Percentiles rank a stretch among this genome's conserved stretches.
These are phyloP conservation scores for Rhingia campestris DNA, from an alignment of 2,888 invertebrate species.

Conservation along the genomic window DNA sequence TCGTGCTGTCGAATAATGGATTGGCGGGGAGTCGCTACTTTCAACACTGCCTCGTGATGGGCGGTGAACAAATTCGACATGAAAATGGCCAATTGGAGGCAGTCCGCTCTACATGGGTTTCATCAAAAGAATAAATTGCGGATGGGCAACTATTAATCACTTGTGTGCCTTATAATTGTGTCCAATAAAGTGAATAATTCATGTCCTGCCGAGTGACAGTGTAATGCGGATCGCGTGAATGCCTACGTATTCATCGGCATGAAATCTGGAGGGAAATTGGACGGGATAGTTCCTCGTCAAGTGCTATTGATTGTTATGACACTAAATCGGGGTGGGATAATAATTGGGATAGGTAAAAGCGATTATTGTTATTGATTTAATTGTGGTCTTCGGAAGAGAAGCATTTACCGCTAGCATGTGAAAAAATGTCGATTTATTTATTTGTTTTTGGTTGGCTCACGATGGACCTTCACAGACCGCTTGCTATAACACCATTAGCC, in stretches of 20 bases:
- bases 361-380: not conserved
- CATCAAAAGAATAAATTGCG: not conserved
- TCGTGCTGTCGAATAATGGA: not conserved
- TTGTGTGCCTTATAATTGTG: conserved; percentile 46
- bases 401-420: too few relatives aligned
- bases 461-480: too few relatives aligned
- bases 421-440: too few relatives aligned
- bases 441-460: not conserved
- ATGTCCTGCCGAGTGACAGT: conserved; percentile 8
- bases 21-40: not conserved
- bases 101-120: not conserved
- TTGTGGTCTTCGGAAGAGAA: too few relatives aligned
- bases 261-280: not conserved
- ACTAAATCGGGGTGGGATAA: not conserved
- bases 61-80: not conserved
- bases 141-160: conserved; percentile 52
- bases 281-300: not conserved
- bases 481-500: too few relatives aligned
- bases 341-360: not conserved
- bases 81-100: conserved; percentile 41
- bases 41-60: not conserved
- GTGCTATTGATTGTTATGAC: not conserved
- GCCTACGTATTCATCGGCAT: not conserved
- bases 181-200: conserved; percentile 51
- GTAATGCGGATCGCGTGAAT: not conserved